Evolutionary conservation across 2,888 invertebrate genomes (phyloP).

Genomic region (Neocrepidodera transversa): DNA sequence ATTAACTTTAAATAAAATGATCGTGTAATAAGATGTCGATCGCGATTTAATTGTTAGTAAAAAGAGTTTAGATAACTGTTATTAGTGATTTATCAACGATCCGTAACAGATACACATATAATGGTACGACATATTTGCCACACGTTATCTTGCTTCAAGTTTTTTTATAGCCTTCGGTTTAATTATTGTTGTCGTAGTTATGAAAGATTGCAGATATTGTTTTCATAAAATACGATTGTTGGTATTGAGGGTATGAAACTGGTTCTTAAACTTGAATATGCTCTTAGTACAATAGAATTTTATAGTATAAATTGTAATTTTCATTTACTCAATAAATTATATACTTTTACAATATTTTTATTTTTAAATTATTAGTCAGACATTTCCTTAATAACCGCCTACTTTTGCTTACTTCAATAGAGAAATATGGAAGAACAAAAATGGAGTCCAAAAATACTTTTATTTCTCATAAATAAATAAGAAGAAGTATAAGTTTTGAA

Average conservation of each 20-base stretch:
- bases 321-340: too few species aligned
- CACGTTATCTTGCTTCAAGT: not conserved
- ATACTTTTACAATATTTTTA: too few species aligned
- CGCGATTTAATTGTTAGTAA: not conserved
- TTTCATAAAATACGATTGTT: not conserved
- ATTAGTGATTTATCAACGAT: conserved; percentile 1
- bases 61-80: not conserved
- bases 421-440: too few species aligned
- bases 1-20: not conserved
- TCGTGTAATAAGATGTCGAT: not conserved
- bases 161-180: conserved; percentile 1
- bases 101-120: not conserved
- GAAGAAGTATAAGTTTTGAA: too few species aligned
- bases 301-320: too few species aligned
- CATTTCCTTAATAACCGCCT: too few species aligned
- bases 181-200: not conserved
- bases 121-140: not conserved
- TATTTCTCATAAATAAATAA: too few species aligned
- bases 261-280: not conserved
- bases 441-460: too few species aligned
- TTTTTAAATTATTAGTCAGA: too few species aligned
- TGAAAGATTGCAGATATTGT: not conserved
- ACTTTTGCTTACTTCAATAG: too few species aligned
- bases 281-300: too few species aligned
- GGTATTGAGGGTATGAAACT: not conserved